phyloP scores from a whole-genome alignment of 2,113 vertebrate genomes.

The Illadopsis cleaveri region DNA sequence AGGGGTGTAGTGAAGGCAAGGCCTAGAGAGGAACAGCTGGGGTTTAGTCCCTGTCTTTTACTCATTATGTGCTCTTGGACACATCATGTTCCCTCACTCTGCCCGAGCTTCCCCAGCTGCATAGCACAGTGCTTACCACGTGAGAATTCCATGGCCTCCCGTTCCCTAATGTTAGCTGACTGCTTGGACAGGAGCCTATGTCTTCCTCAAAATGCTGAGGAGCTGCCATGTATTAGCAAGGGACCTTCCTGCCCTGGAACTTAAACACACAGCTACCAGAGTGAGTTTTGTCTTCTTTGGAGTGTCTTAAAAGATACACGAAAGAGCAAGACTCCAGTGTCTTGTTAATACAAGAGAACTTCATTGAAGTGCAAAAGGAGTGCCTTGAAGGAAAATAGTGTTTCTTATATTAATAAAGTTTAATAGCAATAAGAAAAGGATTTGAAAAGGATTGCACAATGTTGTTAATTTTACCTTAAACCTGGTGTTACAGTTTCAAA shows the following conservation, averaged over 20 bases:
- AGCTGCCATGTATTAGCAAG: neutral
- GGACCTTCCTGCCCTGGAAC: neutral
- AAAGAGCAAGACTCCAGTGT: neutral
- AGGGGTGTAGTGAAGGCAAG: neutral
- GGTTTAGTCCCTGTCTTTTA: neutral
- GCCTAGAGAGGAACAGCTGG: neutral
- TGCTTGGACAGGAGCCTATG: neutral
- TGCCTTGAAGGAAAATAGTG: neutral
- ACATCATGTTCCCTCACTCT: fast-evolving
- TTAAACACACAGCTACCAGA: fast-evolving
- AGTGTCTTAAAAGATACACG: neutral
- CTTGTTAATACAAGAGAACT: neutral
- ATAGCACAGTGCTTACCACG: fast-evolving
- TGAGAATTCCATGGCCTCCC: neutral
- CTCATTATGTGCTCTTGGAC: neutral
- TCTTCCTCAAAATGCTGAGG: neutral
- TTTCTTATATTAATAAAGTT: neutral
- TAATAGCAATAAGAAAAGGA: neutral
- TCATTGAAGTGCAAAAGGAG: neutral
- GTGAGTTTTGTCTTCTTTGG: neutral
- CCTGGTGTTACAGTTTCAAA: neutral
- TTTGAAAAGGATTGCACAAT: neutral
- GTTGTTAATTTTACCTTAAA: neutral
- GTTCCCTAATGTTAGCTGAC: neutral
- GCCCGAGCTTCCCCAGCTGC: neutral